Conservation (phyloP, 2,113 vertebrate species). For the Bubo bubo region DNA sequence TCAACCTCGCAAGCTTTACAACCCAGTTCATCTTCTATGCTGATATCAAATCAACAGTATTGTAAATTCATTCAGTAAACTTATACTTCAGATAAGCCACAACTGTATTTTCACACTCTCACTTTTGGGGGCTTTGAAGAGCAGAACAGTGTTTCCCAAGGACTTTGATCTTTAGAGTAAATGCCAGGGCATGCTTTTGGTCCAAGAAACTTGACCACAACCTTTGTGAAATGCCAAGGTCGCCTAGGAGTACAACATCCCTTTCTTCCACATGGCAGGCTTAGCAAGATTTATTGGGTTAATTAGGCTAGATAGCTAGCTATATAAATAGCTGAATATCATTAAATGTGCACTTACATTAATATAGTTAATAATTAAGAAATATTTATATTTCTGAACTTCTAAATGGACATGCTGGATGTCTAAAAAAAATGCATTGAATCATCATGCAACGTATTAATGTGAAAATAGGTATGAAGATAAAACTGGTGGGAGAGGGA, state of each 20-base stretch:
- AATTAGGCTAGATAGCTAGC: background rate
- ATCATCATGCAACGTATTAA: background rate
- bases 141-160: accelerated
- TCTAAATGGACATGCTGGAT: background rate
- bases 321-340: background rate
- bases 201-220: background rate
- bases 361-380: background rate
- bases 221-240: background rate
- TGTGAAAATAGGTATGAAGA: background rate
- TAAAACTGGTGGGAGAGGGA: background rate
- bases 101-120: background rate
- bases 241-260: background rate
- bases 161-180: background rate
- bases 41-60: background rate
- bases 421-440: background rate
- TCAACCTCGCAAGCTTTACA: background rate
- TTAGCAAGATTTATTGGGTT: background rate
- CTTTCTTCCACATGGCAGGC: background rate
- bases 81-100: background rate
- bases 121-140: background rate
- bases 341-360: background rate
- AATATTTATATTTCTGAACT: background rate
- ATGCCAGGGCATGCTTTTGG: background rate
- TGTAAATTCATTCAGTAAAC: background rate
- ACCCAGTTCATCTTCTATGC: background rate